Percentiles rank a stretch among this genome's conserved stretches.
These are phyloP conservation scores for Pammene fasciana DNA, from an alignment of 2,888 invertebrate genomes.

Conservation along the genomic window DNA sequence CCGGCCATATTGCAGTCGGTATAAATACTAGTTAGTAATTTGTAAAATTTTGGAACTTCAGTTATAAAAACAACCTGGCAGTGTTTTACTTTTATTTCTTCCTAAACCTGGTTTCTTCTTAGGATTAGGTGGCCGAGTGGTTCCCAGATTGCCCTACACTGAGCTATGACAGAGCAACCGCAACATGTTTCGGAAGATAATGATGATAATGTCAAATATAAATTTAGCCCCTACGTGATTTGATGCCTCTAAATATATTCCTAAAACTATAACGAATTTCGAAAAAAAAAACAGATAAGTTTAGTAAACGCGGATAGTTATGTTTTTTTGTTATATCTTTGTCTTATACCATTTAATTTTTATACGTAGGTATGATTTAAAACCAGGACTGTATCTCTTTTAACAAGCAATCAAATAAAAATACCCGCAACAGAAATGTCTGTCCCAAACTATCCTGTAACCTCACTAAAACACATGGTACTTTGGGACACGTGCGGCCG, in stretches of 20 bases:
- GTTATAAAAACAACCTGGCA: background rate
- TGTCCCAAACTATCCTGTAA: constrained; percentile 37
- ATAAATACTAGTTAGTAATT: background rate
- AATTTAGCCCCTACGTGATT: too few species aligned
- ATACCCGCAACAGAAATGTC: constrained; percentile 23
- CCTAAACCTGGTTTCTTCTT: too few species aligned
- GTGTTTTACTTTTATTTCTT: too few species aligned
- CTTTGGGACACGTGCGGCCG: constrained; percentile 69
- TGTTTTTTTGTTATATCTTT: background rate
- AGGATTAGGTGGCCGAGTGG: too few species aligned
- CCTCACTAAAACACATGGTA: constrained; percentile 69
- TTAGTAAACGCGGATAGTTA: too few species aligned
- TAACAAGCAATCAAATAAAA: constrained; percentile 32
- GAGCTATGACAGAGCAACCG: too few species aligned
- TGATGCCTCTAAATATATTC: too few species aligned
- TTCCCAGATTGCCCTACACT: too few species aligned
- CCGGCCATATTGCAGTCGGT: constrained; percentile 19
- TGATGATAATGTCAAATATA: too few species aligned
- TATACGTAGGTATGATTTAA: background rate
- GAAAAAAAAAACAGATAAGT: too few species aligned
- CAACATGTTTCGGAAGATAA: too few species aligned
- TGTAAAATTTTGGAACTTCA: background rate
- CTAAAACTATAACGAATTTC: too few species aligned
- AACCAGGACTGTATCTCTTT: background rate
- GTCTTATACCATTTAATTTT: background rate